Conservation (phyloP, 2,113 vertebrate species). For the Limnothrissa miodon region DNA sequence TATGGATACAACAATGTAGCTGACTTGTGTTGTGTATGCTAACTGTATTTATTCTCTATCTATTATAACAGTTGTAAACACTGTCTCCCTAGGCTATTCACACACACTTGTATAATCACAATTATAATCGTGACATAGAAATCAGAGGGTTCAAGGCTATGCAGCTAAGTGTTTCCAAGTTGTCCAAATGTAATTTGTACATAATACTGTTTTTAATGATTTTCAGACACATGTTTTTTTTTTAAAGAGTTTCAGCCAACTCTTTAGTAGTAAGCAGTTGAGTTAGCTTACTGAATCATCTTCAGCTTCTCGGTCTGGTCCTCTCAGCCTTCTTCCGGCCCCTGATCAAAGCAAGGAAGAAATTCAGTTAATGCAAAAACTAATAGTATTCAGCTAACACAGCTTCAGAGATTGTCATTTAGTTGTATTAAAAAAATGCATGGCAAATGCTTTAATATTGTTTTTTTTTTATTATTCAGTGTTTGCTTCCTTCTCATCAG, state of each 20-base stretch:
- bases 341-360: slow-evolving; percentile 50
- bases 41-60: not conserved
- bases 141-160: not conserved
- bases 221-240: not conserved
- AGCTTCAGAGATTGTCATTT: no score
- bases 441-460: not conserved
- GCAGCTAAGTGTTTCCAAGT: not conserved
- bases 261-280: slow-evolving; percentile 4
- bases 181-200: not conserved
- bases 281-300: slow-evolving; percentile 69
- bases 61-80: not conserved
- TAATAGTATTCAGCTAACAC: no score
- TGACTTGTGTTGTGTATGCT: not conserved
- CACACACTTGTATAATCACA: no score
- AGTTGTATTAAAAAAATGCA: no score
- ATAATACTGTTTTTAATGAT: not conserved
- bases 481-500: not conserved
- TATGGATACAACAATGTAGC: not conserved
- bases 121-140: not conserved
- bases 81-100: no score
- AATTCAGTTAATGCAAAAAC: slow-evolving; percentile 21
- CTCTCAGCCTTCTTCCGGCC: slow-evolving; percentile 62
- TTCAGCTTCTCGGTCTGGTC: slow-evolving; percentile 60
- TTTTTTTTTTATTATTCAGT: not conserved
- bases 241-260: not conserved